These are phyloP conservation scores for Labeo rohita DNA, from an alignment of 2,113 vertebrate genomes.

Conservation along the genomic window DNA sequence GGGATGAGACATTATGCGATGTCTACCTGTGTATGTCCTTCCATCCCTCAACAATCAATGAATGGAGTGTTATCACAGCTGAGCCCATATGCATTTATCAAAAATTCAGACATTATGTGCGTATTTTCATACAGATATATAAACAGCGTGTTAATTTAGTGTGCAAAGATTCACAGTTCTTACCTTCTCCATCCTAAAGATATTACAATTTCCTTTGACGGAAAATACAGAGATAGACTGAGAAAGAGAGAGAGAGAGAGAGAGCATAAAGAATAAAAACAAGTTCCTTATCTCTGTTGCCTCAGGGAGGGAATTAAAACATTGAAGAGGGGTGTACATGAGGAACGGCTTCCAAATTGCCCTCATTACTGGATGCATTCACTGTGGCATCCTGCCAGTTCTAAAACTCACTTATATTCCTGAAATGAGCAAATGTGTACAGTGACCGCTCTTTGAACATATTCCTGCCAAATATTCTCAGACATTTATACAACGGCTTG, in stretches of 20 bases:
- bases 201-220: not conserved
- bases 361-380: slow-evolving; percentile 4
- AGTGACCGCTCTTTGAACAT: not conserved
- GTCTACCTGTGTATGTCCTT: not conserved
- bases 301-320: slow-evolving; percentile 40
- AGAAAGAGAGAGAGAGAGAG: slow-evolving; percentile 35
- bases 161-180: not conserved
- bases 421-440: slow-evolving; percentile 11
- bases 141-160: not conserved
- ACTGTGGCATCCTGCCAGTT: not conserved
- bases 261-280: slow-evolving; percentile 61
- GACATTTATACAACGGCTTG: not conserved
- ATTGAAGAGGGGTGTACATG: not conserved
- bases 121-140: not conserved
- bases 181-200: not conserved
- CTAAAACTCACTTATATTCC: not conserved
- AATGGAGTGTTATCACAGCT: not conserved
- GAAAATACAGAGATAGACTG: not conserved
- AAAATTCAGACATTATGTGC: not conserved
- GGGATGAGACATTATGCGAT: not conserved
- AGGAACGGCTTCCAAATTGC: not conserved
- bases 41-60: not conserved
- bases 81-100: not conserved
- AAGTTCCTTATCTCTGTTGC: slow-evolving; percentile 51
- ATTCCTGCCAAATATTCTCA: not conserved